Percentiles rank a stretch among this genome's conserved stretches.
Conservation (phyloP, 1,140 invertebrate genomes). For the Steinernema feltiae region DNA sequence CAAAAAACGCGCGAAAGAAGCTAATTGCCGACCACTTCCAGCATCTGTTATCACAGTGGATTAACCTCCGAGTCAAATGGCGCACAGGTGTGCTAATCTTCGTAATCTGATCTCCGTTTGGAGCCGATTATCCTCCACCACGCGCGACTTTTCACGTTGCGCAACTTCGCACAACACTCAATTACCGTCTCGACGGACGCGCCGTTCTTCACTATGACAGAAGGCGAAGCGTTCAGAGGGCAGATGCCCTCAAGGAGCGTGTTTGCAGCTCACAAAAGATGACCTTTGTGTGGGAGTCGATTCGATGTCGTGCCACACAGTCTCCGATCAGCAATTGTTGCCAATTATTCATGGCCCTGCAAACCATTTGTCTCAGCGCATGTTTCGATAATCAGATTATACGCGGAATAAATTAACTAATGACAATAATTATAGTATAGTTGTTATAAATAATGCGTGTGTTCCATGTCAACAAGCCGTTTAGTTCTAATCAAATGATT, state of each 20-base stretch:
- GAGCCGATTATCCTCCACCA: not conserved
- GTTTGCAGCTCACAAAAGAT: not conserved
- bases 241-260: not conserved
- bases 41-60: not conserved
- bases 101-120: not conserved
- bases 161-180: not conserved
- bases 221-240: not conserved
- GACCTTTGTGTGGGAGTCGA: not conserved
- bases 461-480: not conserved
- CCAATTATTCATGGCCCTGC: constrained; percentile 7
- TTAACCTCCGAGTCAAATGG: constrained; percentile 11
- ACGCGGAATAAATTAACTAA: constrained; percentile 15
- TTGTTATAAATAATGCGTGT: constrained; percentile 1
- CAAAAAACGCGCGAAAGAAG: not conserved
- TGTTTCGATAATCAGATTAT: constrained; percentile 10
- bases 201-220: not conserved
- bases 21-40: constrained; percentile 2
- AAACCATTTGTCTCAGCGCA: not conserved
- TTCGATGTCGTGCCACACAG: not conserved
- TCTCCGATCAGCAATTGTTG: constrained; percentile 2
- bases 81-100: constrained; percentile 11
- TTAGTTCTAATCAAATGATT: not conserved
- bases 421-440: constrained; percentile 11
- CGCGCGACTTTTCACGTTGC: not conserved
- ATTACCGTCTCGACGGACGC: not conserved